A percentile compares a stretch with the other conserved stretches of the same genome.
Conservation (phyloP, 2,888 invertebrate genomes). For the Theodoxus fluviatilis region DNA sequence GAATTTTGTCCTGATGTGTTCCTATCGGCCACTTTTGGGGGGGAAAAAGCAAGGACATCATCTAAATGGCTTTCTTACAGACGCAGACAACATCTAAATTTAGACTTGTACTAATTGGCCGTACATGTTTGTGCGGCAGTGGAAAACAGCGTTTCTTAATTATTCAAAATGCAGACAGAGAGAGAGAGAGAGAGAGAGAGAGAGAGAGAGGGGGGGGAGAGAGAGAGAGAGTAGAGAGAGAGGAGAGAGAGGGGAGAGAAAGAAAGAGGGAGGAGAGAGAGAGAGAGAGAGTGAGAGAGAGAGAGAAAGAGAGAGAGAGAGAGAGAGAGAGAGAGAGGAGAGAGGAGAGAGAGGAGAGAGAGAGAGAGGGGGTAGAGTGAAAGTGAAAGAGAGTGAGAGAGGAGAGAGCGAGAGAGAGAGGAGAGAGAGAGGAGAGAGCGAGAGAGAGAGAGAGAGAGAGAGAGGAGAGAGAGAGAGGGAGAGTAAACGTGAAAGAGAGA, state of each 20-base stretch:
- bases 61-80: too few species aligned
- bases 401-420: conserved; percentile 9
- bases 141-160: too few species aligned
- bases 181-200: conserved; percentile 19
- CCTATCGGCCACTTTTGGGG: too few species aligned
- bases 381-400: not conserved
- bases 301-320: conserved; percentile 17
- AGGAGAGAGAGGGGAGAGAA: not conserved
- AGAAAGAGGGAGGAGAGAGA: not conserved
- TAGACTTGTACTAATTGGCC: too few species aligned
- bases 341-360: not conserved
- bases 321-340: not conserved
- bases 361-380: conserved; percentile 14
- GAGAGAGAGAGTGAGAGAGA: conserved; percentile 12
- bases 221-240: not conserved
- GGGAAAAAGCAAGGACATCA: not conserved
- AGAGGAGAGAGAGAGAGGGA: not conserved
- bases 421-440: conserved; percentile 8
- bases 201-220: not conserved
- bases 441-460: not conserved
- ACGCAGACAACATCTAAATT: too few species aligned
- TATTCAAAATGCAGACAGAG: conserved; percentile 17
- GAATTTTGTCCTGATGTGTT: too few species aligned
- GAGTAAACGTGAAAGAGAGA: too few species aligned
- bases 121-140: too few species aligned